phyloP scores from a whole-genome alignment of 2,113 vertebrate genomes.

The Psammodynastes pulverulentus region DNA sequence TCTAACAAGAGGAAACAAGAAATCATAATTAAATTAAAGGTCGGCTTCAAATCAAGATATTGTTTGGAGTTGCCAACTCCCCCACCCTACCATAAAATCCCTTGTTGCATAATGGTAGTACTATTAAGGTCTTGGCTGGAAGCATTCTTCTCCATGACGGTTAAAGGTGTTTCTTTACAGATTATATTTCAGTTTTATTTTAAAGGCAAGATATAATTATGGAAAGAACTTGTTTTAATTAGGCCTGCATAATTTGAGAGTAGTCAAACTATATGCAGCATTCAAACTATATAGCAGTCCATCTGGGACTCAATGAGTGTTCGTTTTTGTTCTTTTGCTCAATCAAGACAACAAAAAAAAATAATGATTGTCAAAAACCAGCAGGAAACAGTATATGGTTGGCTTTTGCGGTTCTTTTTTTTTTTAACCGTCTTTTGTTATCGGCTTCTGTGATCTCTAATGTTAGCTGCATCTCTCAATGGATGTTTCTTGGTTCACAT shows the following conservation, averaged over 20 bases:
- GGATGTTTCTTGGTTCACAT: background rate
- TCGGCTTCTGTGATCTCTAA: slow-evolving; percentile 16
- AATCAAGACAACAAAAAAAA: background rate
- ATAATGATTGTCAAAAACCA: background rate
- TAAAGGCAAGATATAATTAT: background rate
- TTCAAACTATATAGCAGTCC: background rate
- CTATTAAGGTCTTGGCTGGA: background rate
- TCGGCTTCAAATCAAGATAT: background rate
- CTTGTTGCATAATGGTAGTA: background rate
- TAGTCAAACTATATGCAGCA: background rate
- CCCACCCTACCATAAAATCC: background rate
- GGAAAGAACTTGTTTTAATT: background rate
- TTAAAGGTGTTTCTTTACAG: background rate
- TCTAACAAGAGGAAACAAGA: background rate
- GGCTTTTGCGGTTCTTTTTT: background rate
- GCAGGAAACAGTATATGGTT: background rate
- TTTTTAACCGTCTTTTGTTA: background rate
- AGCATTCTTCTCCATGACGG: background rate
- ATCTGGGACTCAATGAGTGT: background rate
- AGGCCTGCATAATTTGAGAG: background rate
- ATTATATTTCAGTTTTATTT: background rate
- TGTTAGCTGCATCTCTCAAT: background rate
- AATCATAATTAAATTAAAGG: background rate
- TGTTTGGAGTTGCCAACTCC: background rate
- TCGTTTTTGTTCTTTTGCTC: background rate